Evolutionary conservation across 2,113 vertebrate genomes (phyloP), one percentile per base, ranked within the genome.

Genomic region (Alouatta palliata): DNA sequence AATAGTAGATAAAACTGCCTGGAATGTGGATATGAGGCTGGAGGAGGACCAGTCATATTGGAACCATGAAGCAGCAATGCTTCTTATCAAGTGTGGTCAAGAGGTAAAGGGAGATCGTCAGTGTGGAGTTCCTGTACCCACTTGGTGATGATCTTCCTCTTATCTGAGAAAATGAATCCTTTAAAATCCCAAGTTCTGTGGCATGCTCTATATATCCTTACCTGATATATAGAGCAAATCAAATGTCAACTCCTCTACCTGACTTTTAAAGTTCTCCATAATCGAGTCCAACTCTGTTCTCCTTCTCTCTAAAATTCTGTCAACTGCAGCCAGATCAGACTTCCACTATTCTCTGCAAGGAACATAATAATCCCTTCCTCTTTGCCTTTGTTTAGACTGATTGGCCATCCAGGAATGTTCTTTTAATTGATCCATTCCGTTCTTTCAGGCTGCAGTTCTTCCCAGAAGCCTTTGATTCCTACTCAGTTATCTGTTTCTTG

Each of bases 141-240:
- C 27, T 80, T 80, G 35, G n/a, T 79, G 71, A 68, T 27, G 8
- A 4, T 27, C 25, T 52, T 58, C 20, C 32, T 54, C 23, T 43
- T 87, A 20, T 70, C 64, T 61, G 73, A 94, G 47, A 81, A 91
- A 87, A 80, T 8, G 66, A 90, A 93, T 45, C 27, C 84, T 90
- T 86, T 70, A 52, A 52, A 17, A 68, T 81, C 70, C 54, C 64
- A 92, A 49, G 6, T 35, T 77, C 47, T 23, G 17, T 47, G 82
- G 20, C 43, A 87, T 95, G 19, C 37, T n/a, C n/a, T n/a, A n/a
- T n/a, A n/a, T n/a, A 49, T 32, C 35, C 8, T 11, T 17, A 21
- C 19, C 61, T 56, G 14, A 68, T 10, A 52, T 49, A 75, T 13
- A 40, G 35, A 80, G 27, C 49, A 91, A 87, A 47, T 86, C 40